phyloP scores from a whole-genome alignment of 2,113 vertebrate genomes.

The Perccottus glenii region DNA sequence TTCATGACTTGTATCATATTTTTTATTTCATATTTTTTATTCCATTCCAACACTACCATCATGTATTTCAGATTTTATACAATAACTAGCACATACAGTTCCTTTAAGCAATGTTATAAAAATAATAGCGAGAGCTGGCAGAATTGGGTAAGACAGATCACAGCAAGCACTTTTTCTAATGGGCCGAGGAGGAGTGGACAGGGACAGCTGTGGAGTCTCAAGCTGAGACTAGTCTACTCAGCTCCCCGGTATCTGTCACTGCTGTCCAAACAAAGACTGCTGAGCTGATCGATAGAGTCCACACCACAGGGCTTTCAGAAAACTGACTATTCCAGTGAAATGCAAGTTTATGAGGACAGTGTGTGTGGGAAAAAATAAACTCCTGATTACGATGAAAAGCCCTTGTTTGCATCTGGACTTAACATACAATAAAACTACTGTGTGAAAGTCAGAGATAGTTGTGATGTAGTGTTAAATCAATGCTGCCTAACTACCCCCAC shows the following conservation, averaged over 20 bases:
- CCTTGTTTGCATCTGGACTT: constrained; percentile 12
- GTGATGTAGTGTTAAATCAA: constrained; percentile 63
- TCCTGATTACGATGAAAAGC: constrained; percentile 15
- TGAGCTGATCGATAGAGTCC: constrained; percentile 55
- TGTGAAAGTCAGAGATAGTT: constrained; percentile 34
- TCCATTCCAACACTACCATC: too few species aligned
- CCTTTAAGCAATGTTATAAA: background rate
- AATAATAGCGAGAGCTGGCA: background rate
- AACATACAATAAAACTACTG: constrained; percentile 9
- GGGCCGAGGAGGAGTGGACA: constrained; percentile 17
- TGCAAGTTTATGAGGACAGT: constrained; percentile 15
- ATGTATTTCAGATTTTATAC: too few species aligned
- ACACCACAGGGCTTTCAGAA: constrained; percentile 24
- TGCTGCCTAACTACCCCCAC: constrained; percentile 55
- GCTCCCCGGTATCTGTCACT: constrained; percentile 57
- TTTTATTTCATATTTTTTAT: too few species aligned
- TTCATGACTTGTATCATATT: too few species aligned
- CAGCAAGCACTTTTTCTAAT: constrained; percentile 67
- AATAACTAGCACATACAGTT: too few species aligned
- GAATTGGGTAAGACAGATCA: constrained; percentile 51
- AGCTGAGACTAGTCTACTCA: constrained; percentile 49
- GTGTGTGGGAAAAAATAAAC: constrained; percentile 8
- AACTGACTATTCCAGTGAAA: constrained; percentile 29
- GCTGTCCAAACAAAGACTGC: constrained; percentile 63
- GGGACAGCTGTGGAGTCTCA: constrained; percentile 50